phyloP scores from a whole-genome alignment of 2,797 vertebrate genomes.

The Botia almorhae region DNA sequence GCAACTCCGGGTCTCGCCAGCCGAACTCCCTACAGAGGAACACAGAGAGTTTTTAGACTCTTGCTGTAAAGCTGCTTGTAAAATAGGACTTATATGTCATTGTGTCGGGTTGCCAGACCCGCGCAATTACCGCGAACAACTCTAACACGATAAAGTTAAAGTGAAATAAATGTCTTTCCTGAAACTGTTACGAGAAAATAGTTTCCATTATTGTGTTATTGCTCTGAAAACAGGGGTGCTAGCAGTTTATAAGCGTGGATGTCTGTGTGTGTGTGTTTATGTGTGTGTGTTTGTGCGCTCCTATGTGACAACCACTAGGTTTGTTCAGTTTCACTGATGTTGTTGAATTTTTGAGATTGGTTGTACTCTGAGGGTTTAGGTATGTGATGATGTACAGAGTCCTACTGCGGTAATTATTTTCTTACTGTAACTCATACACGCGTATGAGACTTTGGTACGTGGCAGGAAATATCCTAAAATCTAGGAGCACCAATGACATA shows the following conservation, averaged over 20 bases:
- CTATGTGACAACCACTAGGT: conserved; percentile 22
- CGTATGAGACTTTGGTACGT: neutral
- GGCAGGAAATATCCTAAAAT: too few relatives aligned
- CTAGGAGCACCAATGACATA: neutral
- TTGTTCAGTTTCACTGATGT: conserved; percentile 55
- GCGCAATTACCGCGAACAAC: conserved; percentile 33
- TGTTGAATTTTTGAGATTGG: conserved; percentile 51
- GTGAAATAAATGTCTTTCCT: conserved; percentile 73
- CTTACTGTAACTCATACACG: neutral
- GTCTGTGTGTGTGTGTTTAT: conserved; percentile 17
- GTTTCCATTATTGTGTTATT: conserved; percentile 74
- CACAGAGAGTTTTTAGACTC: conserved; percentile 23
- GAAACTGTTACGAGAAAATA: conserved; percentile 68
- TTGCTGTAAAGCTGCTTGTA: conserved; percentile 7
- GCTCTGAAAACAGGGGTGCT: conserved; percentile 64
- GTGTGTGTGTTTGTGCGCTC: neutral
- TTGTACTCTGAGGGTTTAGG: conserved; percentile 61
- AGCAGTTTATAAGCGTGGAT: conserved; percentile 48
- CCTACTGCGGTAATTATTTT: neutral
- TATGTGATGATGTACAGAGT: conserved; percentile 7
- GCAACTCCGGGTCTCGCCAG: conserved; percentile 98
- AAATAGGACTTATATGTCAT: conserved; percentile 19
- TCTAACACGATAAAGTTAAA: conserved; percentile 64
- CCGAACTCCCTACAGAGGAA: conserved; percentile 89
- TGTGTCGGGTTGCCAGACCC: conserved; percentile 5